Percentiles rank a stretch among this genome's conserved stretches.
phyloP scores from a whole-genome alignment of 2,888 invertebrate genomes.

The Acheta domesticus region DNA sequence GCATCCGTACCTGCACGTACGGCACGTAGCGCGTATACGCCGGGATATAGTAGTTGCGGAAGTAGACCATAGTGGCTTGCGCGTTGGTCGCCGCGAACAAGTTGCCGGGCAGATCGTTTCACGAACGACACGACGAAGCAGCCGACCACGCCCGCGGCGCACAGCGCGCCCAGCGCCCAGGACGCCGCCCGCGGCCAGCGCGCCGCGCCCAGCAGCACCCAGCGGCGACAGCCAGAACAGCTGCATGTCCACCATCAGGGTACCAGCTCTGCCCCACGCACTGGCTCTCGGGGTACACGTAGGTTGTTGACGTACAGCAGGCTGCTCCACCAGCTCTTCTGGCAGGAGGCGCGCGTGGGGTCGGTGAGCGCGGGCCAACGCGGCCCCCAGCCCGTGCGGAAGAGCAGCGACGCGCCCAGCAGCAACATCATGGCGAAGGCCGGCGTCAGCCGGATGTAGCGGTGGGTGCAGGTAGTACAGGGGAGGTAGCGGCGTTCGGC shows the following conservation, averaged over 20 bases:
- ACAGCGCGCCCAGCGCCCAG: not conserved
- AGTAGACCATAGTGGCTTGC: not conserved
- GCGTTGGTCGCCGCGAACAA: not conserved
- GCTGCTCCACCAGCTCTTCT: not conserved
- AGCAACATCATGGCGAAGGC: conserved; percentile 24
- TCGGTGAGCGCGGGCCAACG: not conserved
- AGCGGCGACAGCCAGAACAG: not conserved
- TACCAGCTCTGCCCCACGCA: conserved; percentile 18
- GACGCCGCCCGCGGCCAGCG: not conserved
- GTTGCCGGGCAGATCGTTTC: not conserved
- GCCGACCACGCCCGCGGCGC: not conserved
- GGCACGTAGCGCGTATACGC: not conserved
- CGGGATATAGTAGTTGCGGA: not conserved
- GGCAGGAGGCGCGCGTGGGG: not conserved
- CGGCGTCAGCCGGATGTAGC: conserved; percentile 43
- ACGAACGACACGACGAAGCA: not conserved
- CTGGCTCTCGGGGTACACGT: not conserved
- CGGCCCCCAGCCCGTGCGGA: conserved; percentile 12
- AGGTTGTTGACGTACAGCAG: not conserved
- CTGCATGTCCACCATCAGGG: not conserved
- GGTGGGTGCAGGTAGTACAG: conserved; percentile 48
- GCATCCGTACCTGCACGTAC: not conserved
- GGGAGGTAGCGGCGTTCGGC: conserved; percentile 44
- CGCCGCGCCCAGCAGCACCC: not conserved
- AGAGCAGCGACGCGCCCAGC: conserved; percentile 3